Evolutionary conservation across 1,140 invertebrate species (phyloP).

Genomic region (Saccostrea cuccullata): DNA sequence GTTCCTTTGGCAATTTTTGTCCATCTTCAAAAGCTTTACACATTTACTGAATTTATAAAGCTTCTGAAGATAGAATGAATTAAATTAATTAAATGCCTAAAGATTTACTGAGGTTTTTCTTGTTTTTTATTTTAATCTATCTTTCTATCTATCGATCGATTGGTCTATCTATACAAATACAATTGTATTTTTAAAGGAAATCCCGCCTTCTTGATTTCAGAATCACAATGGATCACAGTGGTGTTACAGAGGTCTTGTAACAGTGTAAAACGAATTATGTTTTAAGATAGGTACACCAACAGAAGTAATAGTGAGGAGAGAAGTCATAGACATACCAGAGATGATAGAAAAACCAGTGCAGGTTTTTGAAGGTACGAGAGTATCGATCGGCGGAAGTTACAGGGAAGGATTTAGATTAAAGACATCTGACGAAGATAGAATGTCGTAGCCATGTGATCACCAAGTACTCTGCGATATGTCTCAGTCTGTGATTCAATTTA

Average conservation of each 20-base stretch:
- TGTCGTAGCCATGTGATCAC: not conserved
- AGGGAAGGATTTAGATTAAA: not conserved
- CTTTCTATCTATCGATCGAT: too few species aligned
- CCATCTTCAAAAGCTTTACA: too few species aligned
- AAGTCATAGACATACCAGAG: not conserved
- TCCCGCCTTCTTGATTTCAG: too few species aligned
- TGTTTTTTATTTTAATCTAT: too few species aligned
- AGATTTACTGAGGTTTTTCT: too few species aligned
- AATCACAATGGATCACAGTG: too few species aligned
- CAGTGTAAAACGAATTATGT: not conserved
- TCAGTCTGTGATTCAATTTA: not conserved
- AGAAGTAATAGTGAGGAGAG: not conserved
- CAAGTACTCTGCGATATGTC: not conserved
- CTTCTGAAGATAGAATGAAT: too few species aligned
- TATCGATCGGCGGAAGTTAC: not conserved
- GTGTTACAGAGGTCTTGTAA: not conserved
- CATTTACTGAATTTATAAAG: too few species aligned
- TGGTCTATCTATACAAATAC: too few species aligned
- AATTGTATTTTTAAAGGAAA: too few species aligned
- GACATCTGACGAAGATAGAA: not conserved
- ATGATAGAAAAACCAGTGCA: not conserved
- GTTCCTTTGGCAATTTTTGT: too few species aligned
- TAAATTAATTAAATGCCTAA: too few species aligned
- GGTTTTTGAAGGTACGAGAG: not conserved
- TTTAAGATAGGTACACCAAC: not conserved